These are phyloP conservation scores for Actinia tenebrosa DNA, from an alignment of 64 coral and sea anemone species.

Conservation along the genomic window DNA sequence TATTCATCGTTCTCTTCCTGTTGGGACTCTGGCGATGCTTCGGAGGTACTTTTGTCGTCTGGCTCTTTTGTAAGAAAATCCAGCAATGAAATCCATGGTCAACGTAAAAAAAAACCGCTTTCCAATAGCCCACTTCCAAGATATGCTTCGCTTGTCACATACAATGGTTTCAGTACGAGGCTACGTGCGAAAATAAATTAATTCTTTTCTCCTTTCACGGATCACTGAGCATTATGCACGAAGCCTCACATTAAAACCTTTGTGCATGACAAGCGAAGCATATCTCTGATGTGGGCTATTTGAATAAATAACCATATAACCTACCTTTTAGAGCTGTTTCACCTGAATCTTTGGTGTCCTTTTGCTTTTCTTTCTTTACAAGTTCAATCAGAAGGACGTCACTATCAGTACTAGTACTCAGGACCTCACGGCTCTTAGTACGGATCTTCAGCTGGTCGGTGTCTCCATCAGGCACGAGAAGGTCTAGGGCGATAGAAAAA, in stretches of 20 bases:
- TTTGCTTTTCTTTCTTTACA: slow-evolving; percentile 12
- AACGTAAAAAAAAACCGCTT: no score
- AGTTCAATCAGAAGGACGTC: slow-evolving; percentile 61
- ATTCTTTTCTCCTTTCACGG: no score
- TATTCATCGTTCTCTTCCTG: not conserved
- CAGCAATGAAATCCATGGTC: no score
- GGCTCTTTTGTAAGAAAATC: not conserved
- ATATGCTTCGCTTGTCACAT: no score
- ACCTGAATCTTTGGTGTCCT: not conserved
- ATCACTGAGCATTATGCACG: no score
- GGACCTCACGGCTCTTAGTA: slow-evolving; percentile 33
- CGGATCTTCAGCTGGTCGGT: slow-evolving; percentile 9
- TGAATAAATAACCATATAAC: not conserved
- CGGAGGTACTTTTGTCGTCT: not conserved
- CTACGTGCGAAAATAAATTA: no score
- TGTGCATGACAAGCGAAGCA: no score
- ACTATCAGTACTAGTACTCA: slow-evolving; percentile 69
- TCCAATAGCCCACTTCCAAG: no score
- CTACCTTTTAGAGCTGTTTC: not conserved
- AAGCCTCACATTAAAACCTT: no score
- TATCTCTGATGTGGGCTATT: no score
- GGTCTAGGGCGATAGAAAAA: not conserved
- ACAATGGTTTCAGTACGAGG: no score
- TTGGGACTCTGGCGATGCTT: not conserved
- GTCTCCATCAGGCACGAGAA: slow-evolving; percentile 21